Evolutionary conservation across 2,113 vertebrate genomes (phyloP), one percentile per base, ranked within the genome.

Genomic region (Pteruthius melanotis): DNA sequence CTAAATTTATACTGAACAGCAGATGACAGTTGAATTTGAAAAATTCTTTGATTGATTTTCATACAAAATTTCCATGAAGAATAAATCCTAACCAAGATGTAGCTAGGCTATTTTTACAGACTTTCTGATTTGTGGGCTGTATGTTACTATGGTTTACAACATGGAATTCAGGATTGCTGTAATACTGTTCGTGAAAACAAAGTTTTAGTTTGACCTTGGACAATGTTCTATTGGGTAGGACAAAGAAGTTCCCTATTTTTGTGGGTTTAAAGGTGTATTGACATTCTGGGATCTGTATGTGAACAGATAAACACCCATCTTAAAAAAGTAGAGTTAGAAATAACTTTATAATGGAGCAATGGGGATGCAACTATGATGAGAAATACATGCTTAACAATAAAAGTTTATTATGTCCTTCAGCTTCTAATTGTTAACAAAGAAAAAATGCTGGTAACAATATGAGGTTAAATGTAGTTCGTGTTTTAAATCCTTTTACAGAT

Each of bases 401-500:
- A 79, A 57, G 24, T 65, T 77, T 37, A 26, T 57, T 20, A 69
- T 40, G 10, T 74, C 42, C 35, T 94, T 91, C 64, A 74, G 7
- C 21, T 96, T 86, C 30, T 75, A 78, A 71, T 42, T 53, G 65
- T n/a, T 30, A 81, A 71, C 18, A 83, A 66, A 75, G 13, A 18
- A 82, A 88, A 84, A 68, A 56, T 4, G 0, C 21, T 69, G 16
- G 35, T 61, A 79, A 68, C 7, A 53, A 44, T 35, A 49, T 21
- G 45, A 86, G 35, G 69, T 45, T 81, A 86, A 44, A 69, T 1
- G 23, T 31, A 52, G 75, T 49, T 14, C 31, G 91, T 59, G 70
- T 61, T 96, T 89, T 69, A 96, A 97, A 96, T 96, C 31, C 52
- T 93, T 97, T 96, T 92, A 87, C 53, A 30, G 87, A 92, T 88